These are phyloP conservation scores for Chelidonichthys spinosus DNA, from an alignment of 2,797 vertebrate genomes.

Conservation along the genomic window DNA sequence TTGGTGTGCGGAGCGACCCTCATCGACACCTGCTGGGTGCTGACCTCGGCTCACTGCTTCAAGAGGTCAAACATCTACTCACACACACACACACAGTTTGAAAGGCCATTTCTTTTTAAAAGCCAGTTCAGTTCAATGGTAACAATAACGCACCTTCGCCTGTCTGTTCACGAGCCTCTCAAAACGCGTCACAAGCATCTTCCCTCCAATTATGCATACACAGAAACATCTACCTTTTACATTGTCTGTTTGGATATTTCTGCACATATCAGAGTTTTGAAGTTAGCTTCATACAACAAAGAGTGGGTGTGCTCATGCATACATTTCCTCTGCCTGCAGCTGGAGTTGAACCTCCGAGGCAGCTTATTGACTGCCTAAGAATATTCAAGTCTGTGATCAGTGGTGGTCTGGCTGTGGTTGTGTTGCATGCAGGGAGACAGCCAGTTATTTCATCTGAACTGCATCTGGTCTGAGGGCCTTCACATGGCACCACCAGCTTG, in stretches of 20 bases:
- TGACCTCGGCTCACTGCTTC: slow-evolving; percentile 98
- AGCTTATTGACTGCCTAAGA: background rate
- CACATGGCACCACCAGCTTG: slow-evolving; percentile 23
- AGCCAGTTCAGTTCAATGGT: background rate
- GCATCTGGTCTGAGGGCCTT: slow-evolving; percentile 39
- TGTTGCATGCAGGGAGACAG: slow-evolving; percentile 30
- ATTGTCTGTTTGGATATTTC: background rate
- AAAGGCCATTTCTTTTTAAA: background rate
- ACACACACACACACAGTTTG: background rate
- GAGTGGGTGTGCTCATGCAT: background rate
- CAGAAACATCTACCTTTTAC: background rate
- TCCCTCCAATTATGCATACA: background rate
- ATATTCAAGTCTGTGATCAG: slow-evolving; percentile 29
- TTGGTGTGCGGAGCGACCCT: slow-evolving; percentile 96
- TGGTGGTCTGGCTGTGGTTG: slow-evolving; percentile 33
- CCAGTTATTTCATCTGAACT: slow-evolving; percentile 7
- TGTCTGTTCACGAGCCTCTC: background rate
- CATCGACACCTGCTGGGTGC: slow-evolving; percentile 96
- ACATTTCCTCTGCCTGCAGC: background rate
- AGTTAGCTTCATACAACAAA: slow-evolving; percentile 2
- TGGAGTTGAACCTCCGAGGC: background rate
- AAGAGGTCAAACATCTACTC: slow-evolving; percentile 87
- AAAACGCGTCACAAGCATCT: background rate
- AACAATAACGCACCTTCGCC: background rate
- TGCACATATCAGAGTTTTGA: background rate